These are phyloP conservation scores for Eciton burchellii DNA, from an alignment of 1,140 invertebrate genomes.

Conservation along the genomic window DNA sequence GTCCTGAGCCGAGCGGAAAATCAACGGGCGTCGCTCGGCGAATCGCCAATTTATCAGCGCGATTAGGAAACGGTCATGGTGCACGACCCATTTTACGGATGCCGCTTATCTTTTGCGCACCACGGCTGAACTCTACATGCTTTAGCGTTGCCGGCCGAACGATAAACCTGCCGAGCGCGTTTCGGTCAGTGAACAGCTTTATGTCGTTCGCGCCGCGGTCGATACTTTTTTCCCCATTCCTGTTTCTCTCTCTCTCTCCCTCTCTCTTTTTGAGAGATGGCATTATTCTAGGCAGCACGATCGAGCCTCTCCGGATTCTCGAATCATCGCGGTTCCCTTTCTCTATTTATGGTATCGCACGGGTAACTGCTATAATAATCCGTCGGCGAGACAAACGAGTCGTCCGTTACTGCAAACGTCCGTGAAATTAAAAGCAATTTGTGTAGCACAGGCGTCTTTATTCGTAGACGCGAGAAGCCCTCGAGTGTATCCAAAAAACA, in stretches of 20 bases:
- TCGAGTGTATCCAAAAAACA: too few species aligned
- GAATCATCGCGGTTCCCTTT: slow-evolving; percentile 3
- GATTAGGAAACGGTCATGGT: slow-evolving; percentile 20
- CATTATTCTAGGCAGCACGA: not conserved
- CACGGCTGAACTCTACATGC: not conserved
- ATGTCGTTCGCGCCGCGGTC: slow-evolving; percentile 60
- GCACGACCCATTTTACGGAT: not conserved
- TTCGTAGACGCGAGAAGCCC: too few species aligned
- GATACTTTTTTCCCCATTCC: too few species aligned
- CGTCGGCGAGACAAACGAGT: not conserved
- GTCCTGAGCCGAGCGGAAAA: slow-evolving; percentile 16
- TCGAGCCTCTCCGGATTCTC: not conserved
- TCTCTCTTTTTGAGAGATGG: not conserved
- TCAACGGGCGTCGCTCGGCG: slow-evolving; percentile 22
- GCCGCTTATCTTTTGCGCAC: not conserved
- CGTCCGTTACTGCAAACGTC: slow-evolving; percentile 3
- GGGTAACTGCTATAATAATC: not conserved
- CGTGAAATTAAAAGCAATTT: slow-evolving; percentile 33
- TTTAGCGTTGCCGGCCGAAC: slow-evolving; percentile 9
- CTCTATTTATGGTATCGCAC: slow-evolving; percentile 15
- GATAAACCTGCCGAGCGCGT: slow-evolving; percentile 40
- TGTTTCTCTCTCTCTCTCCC: not conserved
- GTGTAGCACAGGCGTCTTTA: not conserved
- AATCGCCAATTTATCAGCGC: slow-evolving; percentile 35
- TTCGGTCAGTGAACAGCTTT: slow-evolving; percentile 71